Evolutionary conservation across 2,113 vertebrate genomes (phyloP), one percentile per base, ranked within the genome.

Genomic region (Gymnarchus niloticus): DNA sequence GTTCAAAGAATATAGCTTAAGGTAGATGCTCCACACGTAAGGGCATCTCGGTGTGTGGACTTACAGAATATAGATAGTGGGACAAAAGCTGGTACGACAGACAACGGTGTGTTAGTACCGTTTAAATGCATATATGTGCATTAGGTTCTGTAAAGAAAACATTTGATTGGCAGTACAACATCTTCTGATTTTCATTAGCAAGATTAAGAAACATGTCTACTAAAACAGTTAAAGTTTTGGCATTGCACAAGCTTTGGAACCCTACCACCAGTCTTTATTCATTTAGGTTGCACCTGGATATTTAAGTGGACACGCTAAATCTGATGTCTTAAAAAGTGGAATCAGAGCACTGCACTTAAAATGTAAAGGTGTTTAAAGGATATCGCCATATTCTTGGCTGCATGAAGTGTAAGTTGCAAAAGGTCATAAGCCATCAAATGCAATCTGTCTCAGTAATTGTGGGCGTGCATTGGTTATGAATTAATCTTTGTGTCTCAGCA

Each of bases 11-110:
- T 78, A 73, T 56, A 23, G 86, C 85, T 88, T 88, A 87, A 82
- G 44, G 87, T 85, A 85, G 87, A 91, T 88, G 92, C 92, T 93
- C 91, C 90, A 91, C 91, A 92, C 91, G 88, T 87, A 73, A 83
- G 90, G 92, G 91, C 88, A 89, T 88, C 49, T 73, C 85, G 85
- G 49, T 86, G 83, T 89, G 77, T 86, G 88, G 88, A 73, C 28
- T 37, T 25, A 69, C 61, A 2, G 12, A 69, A 33, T 17, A 12
- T 37, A 3, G 28, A 37, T 37, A 73, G 33, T 37, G 3, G 17
- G 41, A 6, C 33, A 73, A 19, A 41, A 69, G 17, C 28, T n/a
- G n/a, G 28, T 37, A n/a, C n/a, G n/a, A n/a, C n/a, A n/a, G n/a
- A n/a, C n/a, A n/a, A n/a, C n/a, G n/a, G n/a, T n/a, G n/a, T n/a